Base-by-base conservation (phyloP, 2,888 invertebrate genomes). In the Trissoscelio sp. region DNA sequence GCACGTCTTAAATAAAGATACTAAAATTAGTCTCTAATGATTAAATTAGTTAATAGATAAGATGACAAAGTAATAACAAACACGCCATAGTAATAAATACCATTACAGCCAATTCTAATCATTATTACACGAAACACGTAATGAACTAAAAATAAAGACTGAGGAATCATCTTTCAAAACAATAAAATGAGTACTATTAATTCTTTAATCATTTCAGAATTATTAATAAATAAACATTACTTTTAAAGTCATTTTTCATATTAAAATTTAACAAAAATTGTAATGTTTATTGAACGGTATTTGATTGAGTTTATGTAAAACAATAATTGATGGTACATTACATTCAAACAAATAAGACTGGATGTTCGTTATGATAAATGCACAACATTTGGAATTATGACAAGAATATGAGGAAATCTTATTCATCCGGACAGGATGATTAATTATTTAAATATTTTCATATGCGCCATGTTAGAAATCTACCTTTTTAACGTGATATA, bases 311-410 rank as follows among this genome's bases (percentile, higher is more conserved):
- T 22, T 11, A 42, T 16, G 46, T 62, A 39, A 44, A 62, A 62
- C 14, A 28, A 44, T 44, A 62, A 44, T 46, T 62, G 18, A 64
- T 64, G 22, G 12, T 5, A 18, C 18, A 24, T 48, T 51, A 7
- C 12, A 16, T 34, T 22, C 4, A 14, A 66, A 53, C 67, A 42
- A 28, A 37, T 42, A 46, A 69, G 44, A 57, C 34, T 28, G 31
- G 24, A 42, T 53, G 67, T 46, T 46, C n/a, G n/a, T 44, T 48
- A 58, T 70, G 48, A 70, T 58, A 12, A 70, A 70, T 70, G 39
- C 16, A 14, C 24, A 37, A 37, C 58, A 70, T 58, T 58, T 70
- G 70, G 70, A 70, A 58, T 48, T 70, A 48, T 70, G 70, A 58
- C 70, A 70, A 70, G 28, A 70, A 28, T 37, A 58, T 51, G 58